Base-by-base conservation (phyloP, 2,888 invertebrate genomes). In the Acronicta leporina region DNA sequence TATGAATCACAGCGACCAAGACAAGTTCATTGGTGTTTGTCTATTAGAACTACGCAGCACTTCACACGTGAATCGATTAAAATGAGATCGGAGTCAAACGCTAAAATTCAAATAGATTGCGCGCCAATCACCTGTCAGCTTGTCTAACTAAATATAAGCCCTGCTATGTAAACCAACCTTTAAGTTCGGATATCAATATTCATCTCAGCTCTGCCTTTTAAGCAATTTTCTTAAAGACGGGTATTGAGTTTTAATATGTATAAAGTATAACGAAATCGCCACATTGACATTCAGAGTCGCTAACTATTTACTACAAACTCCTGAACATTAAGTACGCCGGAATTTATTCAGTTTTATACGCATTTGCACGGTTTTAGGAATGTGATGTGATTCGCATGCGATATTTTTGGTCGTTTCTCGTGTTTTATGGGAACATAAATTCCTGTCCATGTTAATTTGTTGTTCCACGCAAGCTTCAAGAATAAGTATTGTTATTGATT, bases 231-330 rank as follows among this genome's bases (percentile, higher is more conserved):
- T 46, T 74, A 73, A 73, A 75, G 61, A 71, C 79, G 71, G 54
- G 68, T 61, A 71, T 63, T 62, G 71, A 54, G 62, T 80, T 80
- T 77, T 73, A 82, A 85, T 81, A 80, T 80, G 75, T 77, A 65
- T 74, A 76, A 68, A 69, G 71, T 80, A 72, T 77, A 68, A 68
- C 63, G 75, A 80, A 81, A 81, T 74, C 55, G 51, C 67, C 67
- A 50, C 73, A 86, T 86, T 86, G 78, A 75, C 64, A 86, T 86
- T 84, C 86, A 68, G 57, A 30, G 51, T 59, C 33, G 61, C 64
- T 53, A 56, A 63, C 69, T 75, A 74, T 80, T 77, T 77, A 73
- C 68, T 76, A 79, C 77, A 68, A 68, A 80, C 82, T 77, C 68
- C 58, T 63, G 67, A 68, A 71, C 64, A 56, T 58, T 61, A 63